A percentile compares a stretch with the other conserved stretches of the same genome.
Evolutionary conservation across 2,797 vertebrate species (phyloP).

Genomic region (Gambelia wislizenii): DNA sequence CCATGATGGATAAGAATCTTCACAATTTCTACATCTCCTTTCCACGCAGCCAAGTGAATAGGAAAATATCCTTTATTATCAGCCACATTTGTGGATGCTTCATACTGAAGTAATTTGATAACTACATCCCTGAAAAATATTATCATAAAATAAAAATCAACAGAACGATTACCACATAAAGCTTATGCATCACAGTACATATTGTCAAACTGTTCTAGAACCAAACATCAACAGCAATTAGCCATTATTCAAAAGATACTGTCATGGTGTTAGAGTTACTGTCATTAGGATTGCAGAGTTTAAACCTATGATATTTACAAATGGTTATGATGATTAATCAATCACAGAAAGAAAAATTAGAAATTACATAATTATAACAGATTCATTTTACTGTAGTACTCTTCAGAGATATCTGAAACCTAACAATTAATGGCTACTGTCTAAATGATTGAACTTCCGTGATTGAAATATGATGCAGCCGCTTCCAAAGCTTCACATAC

Average conservation of each 20-base stretch:
- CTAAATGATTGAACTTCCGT: too few species aligned
- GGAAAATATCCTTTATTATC: conserved; percentile 98
- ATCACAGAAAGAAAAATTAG: neutral
- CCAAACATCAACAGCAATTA: neutral
- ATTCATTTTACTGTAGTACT: neutral
- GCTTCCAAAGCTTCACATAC: too few species aligned
- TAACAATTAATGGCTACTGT: neutral
- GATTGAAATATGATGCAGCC: too few species aligned
- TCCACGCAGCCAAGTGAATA: conserved; percentile 96
- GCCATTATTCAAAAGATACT: conserved; percentile 26
- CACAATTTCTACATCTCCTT: conserved; percentile 95
- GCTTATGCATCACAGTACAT: conserved; percentile 17
- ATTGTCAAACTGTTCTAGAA: conserved; percentile 24
- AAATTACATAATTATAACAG: conserved; percentile 9
- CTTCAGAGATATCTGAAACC: conserved; percentile 3
- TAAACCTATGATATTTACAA: conserved; percentile 23
- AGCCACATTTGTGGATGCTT: conserved; percentile 92
- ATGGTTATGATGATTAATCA: neutral
- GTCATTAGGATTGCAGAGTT: conserved; percentile 17
- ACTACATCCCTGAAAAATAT: conserved; percentile 89
- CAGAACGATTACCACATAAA: conserved; percentile 48
- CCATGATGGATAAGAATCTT: conserved; percentile 94
- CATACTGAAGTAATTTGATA: conserved; percentile 93
- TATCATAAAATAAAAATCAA: conserved; percentile 56
- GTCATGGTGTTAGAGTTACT: neutral